Conservation (phyloP, 2,797 vertebrate genomes). For the Danio kyathit region DNA sequence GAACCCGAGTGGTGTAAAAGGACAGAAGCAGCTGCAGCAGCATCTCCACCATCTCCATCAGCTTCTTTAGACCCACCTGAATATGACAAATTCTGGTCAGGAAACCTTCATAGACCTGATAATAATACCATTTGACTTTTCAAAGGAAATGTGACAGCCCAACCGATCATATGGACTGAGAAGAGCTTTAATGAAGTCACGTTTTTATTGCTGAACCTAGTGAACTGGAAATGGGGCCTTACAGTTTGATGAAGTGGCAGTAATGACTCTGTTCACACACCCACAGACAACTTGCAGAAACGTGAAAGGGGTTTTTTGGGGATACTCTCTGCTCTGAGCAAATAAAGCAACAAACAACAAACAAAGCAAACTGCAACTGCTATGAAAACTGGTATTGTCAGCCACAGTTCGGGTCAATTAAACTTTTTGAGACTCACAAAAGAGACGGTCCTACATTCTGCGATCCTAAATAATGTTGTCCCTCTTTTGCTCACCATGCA, state of each 20-base stretch:
- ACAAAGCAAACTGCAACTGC: constrained; percentile 33
- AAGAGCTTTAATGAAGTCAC: constrained; percentile 21
- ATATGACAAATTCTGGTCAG: background rate
- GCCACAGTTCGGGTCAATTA: constrained; percentile 6
- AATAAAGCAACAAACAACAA: constrained; percentile 46
- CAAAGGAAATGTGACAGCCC: background rate
- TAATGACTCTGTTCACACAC: constrained; percentile 4
- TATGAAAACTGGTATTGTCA: background rate
- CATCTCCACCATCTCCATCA: constrained; percentile 62
- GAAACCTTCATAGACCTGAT: background rate
- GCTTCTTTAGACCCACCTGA: constrained; percentile 68
- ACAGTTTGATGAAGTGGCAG: constrained; percentile 21
- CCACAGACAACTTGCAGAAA: background rate
- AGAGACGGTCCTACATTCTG: constrained; percentile 12
- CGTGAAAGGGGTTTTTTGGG: constrained; percentile 9
- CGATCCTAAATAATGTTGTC: constrained; percentile 31
- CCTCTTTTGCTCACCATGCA: background rate
- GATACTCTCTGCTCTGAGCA: background rate
- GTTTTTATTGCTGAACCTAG: constrained; percentile 2
- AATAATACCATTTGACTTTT: background rate
- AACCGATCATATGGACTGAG: background rate
- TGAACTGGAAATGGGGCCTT: constrained; percentile 21
- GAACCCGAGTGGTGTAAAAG: constrained; percentile 65
- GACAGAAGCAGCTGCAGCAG: constrained; percentile 67
- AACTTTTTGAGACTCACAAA: constrained; percentile 33